These are phyloP conservation scores for Mythimna impura DNA, from an alignment of 2,888 invertebrate species.

Conservation along the genomic window DNA sequence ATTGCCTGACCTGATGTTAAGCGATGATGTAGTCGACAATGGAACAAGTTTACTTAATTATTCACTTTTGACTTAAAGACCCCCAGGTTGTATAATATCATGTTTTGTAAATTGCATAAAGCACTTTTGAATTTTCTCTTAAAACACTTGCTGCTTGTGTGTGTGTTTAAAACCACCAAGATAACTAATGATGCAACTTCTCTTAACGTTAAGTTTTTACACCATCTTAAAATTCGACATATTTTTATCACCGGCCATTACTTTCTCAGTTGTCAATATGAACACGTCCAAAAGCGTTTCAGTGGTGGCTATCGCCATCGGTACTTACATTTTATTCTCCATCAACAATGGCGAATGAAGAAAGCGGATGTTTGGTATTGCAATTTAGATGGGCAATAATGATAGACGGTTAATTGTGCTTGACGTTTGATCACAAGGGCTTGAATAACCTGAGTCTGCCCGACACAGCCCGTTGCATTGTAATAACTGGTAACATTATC, in stretches of 20 bases:
- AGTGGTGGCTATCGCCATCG: slow-evolving; percentile 41
- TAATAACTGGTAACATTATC: slow-evolving; percentile 64
- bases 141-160: no score
- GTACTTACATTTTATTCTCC: slow-evolving; percentile 65
- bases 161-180: neutral
- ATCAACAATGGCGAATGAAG: slow-evolving; percentile 73
- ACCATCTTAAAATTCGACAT: slow-evolving; percentile 9
- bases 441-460: slow-evolving; percentile 10
- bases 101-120: neutral
- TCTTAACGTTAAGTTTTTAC: slow-evolving; percentile 4
- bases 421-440: slow-evolving; percentile 71
- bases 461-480: slow-evolving; percentile 64
- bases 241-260: slow-evolving; percentile 25
- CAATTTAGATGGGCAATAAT: slow-evolving; percentile 85
- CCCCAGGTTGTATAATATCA: no score
- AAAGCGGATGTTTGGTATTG: slow-evolving; percentile 86
- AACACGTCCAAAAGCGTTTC: slow-evolving; percentile 31
- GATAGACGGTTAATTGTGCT: slow-evolving; percentile 84
- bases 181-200: neutral
- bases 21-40: no score
- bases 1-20: no score
- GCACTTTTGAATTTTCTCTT: neutral
- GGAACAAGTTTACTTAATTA: no score
- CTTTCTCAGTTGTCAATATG: slow-evolving; percentile 34
- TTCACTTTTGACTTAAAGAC: no score